phyloP scores from a whole-genome alignment of 2,113 vertebrate species.

The Nothobranchius furzeri region DNA sequence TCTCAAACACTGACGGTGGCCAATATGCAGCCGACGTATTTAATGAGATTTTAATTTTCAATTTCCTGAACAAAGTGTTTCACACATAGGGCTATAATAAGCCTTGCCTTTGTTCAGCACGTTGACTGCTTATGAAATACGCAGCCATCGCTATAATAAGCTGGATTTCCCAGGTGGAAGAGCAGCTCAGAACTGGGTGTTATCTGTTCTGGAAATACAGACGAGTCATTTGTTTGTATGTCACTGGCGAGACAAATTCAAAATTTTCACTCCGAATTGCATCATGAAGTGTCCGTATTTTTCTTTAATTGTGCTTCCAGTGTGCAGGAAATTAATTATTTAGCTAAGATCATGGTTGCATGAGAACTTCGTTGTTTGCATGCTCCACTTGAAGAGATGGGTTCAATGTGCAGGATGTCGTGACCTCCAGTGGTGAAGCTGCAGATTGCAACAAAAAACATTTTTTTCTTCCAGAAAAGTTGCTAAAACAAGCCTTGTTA shows the following conservation, averaged over 20 bases:
- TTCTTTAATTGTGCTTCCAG: neutral
- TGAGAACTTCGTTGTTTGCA: neutral
- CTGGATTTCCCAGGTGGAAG: neutral
- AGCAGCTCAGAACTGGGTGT: neutral
- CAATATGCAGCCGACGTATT: slow-evolving; percentile 1
- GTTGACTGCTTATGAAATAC: neutral
- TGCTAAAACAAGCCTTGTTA: neutral
- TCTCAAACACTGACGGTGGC: slow-evolving; percentile 1
- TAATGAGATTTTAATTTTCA: slow-evolving; percentile 31
- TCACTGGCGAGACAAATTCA: neutral
- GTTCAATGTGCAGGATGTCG: neutral
- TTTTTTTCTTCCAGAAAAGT: neutral
- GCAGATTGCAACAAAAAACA: slow-evolving; percentile 4
- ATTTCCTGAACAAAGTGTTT: neutral
- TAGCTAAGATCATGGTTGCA: neutral
- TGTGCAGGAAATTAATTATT: neutral
- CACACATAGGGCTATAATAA: neutral
- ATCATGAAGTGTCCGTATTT: neutral
- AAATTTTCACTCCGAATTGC: neutral
- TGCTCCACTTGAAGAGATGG: neutral
- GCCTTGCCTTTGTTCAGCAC: too few relatives aligned
- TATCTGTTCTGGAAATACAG: neutral
- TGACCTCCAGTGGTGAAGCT: slow-evolving; percentile 5
- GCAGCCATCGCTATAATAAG: slow-evolving; percentile 1
- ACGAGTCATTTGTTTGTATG: neutral